Base-by-base conservation (phyloP, 2,113 vertebrate species). In the Anas platyrhynchos region DNA sequence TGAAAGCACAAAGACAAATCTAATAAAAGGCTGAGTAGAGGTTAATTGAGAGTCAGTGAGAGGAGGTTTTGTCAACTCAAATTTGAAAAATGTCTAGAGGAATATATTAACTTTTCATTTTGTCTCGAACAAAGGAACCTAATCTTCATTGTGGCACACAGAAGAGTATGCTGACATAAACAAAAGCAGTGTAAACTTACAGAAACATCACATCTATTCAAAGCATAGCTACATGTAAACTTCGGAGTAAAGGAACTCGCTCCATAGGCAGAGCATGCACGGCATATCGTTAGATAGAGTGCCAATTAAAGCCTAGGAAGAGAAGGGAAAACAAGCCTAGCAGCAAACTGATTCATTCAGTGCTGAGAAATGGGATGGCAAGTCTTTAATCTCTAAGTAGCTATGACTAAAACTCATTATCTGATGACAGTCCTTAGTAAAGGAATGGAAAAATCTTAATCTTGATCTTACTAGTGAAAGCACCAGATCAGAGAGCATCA, bases 11-110 rank as follows among this genome's bases (percentile, higher is more conserved):
- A 26, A 71, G 34, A 65, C 32, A 89, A 89, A 79, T 58, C 20
- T 68, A 93, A 76, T 36, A 80, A 81, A 67, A 38, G 52, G 13
- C 18, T 79, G 44, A 56, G 62, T 6, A 23, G 36, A 86, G 31
- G 46, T 88, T 87, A 94, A 85, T 72, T 76, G n/a, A 88, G 52
- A 93, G 75, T 75, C 62, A 73, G n/a, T 26, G 34, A 89, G 41
- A 18, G 41, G 46, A 95, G 38, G 55, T 62, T 87, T 83, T 78
- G 31, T 54, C 26, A 79, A 80, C 50, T 82, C n/a, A 50, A 26
- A 65, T 77, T 79, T 93, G 62, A 91, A 90, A 88, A 76, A 41
- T 0, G 9, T 34, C 44, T 20, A 46, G 31, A 89, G 66, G 55
- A 74, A 91, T 52, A 72, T 38, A 79, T 5, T 86, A 65, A 61